Percentiles rank a stretch among this genome's conserved stretches.
Evolutionary conservation across 2,797 vertebrate species (phyloP).

Genomic region (Notoglanidium macrostoma): DNA sequence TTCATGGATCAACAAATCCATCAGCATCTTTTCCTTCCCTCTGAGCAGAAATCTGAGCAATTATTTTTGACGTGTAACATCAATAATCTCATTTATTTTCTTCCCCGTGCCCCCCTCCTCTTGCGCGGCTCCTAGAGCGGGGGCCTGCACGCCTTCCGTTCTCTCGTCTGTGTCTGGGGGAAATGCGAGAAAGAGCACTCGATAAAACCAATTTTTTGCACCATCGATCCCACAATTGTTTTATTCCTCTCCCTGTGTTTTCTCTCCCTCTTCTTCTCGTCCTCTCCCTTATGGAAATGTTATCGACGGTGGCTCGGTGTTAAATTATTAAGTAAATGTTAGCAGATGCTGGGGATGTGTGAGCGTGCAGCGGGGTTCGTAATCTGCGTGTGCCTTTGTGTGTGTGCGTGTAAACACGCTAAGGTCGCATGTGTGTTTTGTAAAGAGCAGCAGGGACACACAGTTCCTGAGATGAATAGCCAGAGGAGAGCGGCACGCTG

Average conservation of each 20-base stretch:
- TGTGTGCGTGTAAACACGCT: constrained; percentile 38
- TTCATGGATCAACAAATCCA: constrained; percentile 72
- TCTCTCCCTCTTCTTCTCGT: constrained; percentile 52
- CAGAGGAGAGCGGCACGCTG: constrained; percentile 56
- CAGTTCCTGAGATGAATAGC: constrained; percentile 66
- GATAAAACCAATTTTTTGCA: constrained; percentile 85
- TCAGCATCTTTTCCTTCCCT: constrained; percentile 74
- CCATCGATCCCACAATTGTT: constrained; percentile 80
- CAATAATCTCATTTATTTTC: constrained; percentile 83
- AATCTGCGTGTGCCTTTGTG: constrained; percentile 37
- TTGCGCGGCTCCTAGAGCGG: constrained; percentile 28
- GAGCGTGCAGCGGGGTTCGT: constrained; percentile 38
- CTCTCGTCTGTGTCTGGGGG: constrained; percentile 80
- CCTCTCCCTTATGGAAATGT: constrained; percentile 70
- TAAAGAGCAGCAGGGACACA: constrained; percentile 68
- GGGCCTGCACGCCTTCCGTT: constrained; percentile 60
- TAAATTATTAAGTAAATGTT: constrained; percentile 84
- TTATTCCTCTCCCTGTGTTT: constrained; percentile 64
- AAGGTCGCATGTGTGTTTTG: constrained; percentile 64
- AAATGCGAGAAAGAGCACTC: constrained; percentile 80
- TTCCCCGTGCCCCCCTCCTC: constrained; percentile 33
- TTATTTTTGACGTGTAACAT: constrained; percentile 88
- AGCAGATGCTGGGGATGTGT: constrained; percentile 65
- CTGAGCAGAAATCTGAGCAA: constrained; percentile 83
- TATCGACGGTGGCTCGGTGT: constrained; percentile 73